Evolutionary conservation across 1,140 invertebrate genomes (phyloP).

Genomic region (Musca domestica): DNA sequence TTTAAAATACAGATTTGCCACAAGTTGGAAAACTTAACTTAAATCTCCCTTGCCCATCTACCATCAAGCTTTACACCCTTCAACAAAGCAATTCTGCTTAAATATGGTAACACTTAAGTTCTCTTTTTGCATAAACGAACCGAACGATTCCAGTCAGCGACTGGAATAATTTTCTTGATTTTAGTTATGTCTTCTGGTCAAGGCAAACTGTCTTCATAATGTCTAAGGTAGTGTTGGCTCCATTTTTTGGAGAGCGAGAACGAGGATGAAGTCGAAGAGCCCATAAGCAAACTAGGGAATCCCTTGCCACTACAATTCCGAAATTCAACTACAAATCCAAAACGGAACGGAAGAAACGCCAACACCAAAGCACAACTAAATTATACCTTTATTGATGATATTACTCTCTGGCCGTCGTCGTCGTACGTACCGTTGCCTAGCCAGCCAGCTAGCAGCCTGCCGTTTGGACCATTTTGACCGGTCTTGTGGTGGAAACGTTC

Average conservation of each 20-base stretch:
- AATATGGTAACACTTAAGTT: constrained; percentile 23
- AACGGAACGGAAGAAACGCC: too few relatives aligned
- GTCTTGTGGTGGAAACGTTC: too few relatives aligned
- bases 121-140: not conserved
- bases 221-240: not conserved
- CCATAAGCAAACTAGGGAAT: constrained; percentile 48
- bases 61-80: too few relatives aligned
- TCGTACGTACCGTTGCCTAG: not conserved
- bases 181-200: not conserved
- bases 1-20: constrained; percentile 33
- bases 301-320: constrained; percentile 28
- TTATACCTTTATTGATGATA: constrained; percentile 20
- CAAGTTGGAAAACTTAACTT: too few relatives aligned
- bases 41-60: not conserved
- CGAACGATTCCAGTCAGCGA: too few relatives aligned
- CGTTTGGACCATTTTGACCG: too few relatives aligned
- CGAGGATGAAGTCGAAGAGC: not conserved
- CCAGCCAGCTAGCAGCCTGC: too few relatives aligned
- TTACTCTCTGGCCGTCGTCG: too few relatives aligned
- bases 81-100: not conserved
- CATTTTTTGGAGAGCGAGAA: too few relatives aligned
- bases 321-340: constrained; percentile 32
- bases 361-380: constrained; percentile 13
- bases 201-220: constrained; percentile 8
- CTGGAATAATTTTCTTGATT: too few relatives aligned